Conservation (phyloP, 2,888 invertebrate species). For the Rhingia campestris region DNA sequence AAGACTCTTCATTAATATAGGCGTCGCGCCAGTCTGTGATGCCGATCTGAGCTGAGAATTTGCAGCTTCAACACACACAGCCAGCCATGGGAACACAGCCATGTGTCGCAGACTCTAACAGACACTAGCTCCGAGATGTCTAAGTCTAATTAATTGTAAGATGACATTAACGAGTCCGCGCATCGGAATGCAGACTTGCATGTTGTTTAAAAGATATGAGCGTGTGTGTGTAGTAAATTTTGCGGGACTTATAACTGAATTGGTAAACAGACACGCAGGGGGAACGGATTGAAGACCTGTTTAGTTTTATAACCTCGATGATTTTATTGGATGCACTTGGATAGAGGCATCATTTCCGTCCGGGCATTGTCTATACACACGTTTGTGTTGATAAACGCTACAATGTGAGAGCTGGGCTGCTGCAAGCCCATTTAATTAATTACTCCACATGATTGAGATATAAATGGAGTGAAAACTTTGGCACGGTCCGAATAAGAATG, state of each 20-base stretch:
- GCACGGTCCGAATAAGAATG: constrained; percentile 22
- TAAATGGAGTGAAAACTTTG: constrained; percentile 68
- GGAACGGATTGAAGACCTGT: background rate
- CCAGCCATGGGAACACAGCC: constrained; percentile 41
- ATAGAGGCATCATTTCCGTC: constrained; percentile 35
- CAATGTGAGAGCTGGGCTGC: background rate
- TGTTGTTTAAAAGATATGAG: background rate
- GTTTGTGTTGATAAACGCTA: constrained; percentile 5
- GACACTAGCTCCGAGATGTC: constrained; percentile 61
- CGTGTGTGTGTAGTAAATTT: constrained; percentile 2
- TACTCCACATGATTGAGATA: constrained; percentile 38
- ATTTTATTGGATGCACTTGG: constrained; percentile 41
- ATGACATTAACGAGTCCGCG: constrained; percentile 64
- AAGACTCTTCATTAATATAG: too few species aligned
- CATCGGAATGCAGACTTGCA: constrained; percentile 55
- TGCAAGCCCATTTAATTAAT: constrained; percentile 31
- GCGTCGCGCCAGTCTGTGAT: constrained; percentile 2
- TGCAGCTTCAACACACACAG: constrained; percentile 18
- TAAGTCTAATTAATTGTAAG: constrained; percentile 67
- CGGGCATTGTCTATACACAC: constrained; percentile 16
- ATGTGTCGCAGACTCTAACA: constrained; percentile 48
- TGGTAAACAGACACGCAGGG: background rate
- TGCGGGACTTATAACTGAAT: constrained; percentile 41
- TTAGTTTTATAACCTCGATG: constrained; percentile 36
- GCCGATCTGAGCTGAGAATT: constrained; percentile 26